Percentiles rank a stretch among this genome's conserved stretches.
These are phyloP conservation scores for Dexiosoma caninum DNA, from an alignment of 2,888 invertebrate species.

Conservation along the genomic window DNA sequence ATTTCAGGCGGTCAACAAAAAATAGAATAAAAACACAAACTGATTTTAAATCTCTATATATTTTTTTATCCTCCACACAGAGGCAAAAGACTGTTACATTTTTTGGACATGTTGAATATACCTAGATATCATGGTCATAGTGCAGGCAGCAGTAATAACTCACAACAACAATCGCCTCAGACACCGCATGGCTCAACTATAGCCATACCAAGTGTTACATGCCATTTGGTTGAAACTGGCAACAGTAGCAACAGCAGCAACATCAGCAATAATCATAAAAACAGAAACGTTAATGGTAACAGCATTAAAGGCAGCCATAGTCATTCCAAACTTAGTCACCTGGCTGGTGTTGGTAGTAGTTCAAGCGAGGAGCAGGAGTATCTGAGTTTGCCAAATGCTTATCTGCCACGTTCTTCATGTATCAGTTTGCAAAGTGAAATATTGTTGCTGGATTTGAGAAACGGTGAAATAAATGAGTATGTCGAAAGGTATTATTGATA, in stretches of 20 bases:
- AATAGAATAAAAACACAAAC: background rate
- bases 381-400: conserved; percentile 32
- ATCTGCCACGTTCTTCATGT: conserved; percentile 65
- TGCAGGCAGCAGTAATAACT: conserved; percentile 46
- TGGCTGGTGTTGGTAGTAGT: conserved; percentile 33
- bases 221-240: conserved; percentile 32
- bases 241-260: background rate
- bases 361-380: conserved; percentile 33
- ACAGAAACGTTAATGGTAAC: background rate
- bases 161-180: conserved; percentile 59
- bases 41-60: conserved; percentile 20
- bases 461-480: conserved; percentile 60
- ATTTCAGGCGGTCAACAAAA: background rate
- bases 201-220: background rate
- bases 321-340: conserved; percentile 10
- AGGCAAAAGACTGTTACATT: conserved; percentile 66
- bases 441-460: conserved; percentile 67
- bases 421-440: conserved; percentile 71
- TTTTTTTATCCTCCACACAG: conserved; percentile 21
- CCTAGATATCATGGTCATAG: conserved; percentile 57
- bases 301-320: conserved; percentile 32
- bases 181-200: conserved; percentile 30
- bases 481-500: conserved; percentile 62
- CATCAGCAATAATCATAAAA: conserved; percentile 13
- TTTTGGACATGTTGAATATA: conserved; percentile 68